These are phyloP conservation scores for Sebastes variabilis DNA, from an alignment of 2,797 vertebrate genomes.

Conservation along the genomic window DNA sequence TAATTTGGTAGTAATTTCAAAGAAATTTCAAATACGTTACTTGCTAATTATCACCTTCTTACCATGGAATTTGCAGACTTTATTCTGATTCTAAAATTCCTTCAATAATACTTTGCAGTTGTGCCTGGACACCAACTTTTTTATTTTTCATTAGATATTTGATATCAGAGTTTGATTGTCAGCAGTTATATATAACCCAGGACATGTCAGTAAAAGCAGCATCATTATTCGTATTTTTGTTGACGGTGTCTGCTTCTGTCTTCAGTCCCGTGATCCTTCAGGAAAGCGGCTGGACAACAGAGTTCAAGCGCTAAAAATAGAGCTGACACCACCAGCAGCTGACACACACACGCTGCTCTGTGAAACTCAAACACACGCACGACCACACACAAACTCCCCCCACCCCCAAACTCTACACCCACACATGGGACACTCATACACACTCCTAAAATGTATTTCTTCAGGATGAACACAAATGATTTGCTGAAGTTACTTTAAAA, in stretches of 20 bases:
- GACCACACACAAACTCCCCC: constrained; percentile 37
- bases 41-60: no score
- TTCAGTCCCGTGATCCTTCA: constrained; percentile 45
- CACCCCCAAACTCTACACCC: background rate
- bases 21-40: no score
- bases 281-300: constrained; percentile 56
- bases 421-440: background rate
- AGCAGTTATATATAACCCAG: background rate
- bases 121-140: background rate
- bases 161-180: background rate
- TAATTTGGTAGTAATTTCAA: fast-evolving
- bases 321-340: constrained; percentile 69
- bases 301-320: constrained; percentile 71
- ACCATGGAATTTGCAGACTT: no score
- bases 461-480: background rate
- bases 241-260: constrained; percentile 9
- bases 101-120: background rate
- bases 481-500: background rate
- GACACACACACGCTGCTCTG: constrained; percentile 45
- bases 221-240: constrained; percentile 23
- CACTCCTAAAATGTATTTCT: background rate
- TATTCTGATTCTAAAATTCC: background rate
- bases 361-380: constrained; percentile 34
- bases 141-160: background rate
- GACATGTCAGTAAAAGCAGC: constrained; percentile 9